phyloP scores from a whole-genome alignment of 2,888 invertebrate species.

The Hesperia comma region DNA sequence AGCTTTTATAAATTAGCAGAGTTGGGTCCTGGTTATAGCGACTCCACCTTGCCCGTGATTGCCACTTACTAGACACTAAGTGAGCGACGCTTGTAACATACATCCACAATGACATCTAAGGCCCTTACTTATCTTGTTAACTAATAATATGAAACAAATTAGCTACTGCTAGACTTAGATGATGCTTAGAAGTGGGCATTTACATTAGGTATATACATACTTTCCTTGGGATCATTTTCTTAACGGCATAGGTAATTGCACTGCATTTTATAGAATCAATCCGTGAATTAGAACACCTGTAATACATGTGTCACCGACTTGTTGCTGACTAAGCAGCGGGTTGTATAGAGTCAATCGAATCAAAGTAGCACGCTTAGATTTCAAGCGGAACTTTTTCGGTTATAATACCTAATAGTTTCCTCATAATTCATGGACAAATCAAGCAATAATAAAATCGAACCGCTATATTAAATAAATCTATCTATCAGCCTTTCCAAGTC shows the following conservation, averaged over 20 bases:
- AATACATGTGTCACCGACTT: no score
- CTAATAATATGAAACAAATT: constrained; percentile 6
- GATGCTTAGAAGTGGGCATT: neutral
- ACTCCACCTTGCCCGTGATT: neutral
- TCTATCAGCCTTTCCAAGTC: no score
- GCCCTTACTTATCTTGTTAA: constrained; percentile 9
- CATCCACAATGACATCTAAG: neutral
- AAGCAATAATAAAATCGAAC: no score
- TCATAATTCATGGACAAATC: no score
- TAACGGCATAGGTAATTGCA: neutral
- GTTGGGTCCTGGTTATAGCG: neutral
- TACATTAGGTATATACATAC: no score
- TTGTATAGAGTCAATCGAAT: no score
- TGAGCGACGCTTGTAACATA: neutral
- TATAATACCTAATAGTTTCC: no score
- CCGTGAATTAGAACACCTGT: neutral
- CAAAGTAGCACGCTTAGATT: no score
- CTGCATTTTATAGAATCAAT: neutral
- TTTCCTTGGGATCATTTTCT: neutral
- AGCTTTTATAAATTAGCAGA: no score
- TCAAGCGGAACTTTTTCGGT: no score
- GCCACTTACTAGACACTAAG: neutral
- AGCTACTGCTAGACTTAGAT: neutral
- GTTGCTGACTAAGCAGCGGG: no score
- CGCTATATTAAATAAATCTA: no score